phyloP scores from a whole-genome alignment of 2,888 invertebrate species.

The Ormyrus pomaceus region DNA sequence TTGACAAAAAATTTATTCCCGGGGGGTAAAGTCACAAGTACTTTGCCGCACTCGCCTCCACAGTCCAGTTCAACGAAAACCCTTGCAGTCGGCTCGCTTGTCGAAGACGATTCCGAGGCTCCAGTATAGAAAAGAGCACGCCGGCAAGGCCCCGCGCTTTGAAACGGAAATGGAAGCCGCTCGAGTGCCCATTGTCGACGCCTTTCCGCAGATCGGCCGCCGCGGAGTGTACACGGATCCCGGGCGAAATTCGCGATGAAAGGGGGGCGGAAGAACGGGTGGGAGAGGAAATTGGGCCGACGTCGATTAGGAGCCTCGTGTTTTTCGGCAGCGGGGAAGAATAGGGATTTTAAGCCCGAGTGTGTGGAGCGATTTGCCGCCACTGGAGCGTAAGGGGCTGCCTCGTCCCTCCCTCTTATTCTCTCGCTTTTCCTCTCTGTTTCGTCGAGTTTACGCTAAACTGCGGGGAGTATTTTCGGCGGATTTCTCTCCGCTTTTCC shows the following conservation, averaged over 20 bases:
- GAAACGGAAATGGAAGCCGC: constrained; percentile 55
- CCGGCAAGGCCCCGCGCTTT: constrained; percentile 18
- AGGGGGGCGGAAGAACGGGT: not conserved
- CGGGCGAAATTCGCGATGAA: constrained; percentile 1
- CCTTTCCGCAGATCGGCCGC: constrained; percentile 46
- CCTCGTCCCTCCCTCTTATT: constrained; percentile 21
- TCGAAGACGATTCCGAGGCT: too few species aligned
- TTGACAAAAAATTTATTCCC: too few species aligned
- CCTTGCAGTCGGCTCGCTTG: too few species aligned
- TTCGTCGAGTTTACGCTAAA: constrained; percentile 30
- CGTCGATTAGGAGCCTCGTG: constrained; percentile 43
- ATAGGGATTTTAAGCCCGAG: constrained; percentile 14
- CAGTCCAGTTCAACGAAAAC: too few species aligned
- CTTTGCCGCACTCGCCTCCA: too few species aligned
- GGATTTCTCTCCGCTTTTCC: constrained; percentile 17
- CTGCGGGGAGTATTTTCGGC: constrained; percentile 11
- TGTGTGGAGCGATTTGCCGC: constrained; percentile 23
- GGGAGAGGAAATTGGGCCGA: constrained; percentile 42
- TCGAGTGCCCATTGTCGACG: constrained; percentile 51
- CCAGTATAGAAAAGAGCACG: not conserved
- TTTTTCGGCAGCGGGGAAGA: constrained; percentile 7
- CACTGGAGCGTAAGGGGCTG: constrained; percentile 25
- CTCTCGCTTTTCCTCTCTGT: not conserved
- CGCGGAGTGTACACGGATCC: not conserved
- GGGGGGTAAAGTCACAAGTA: too few species aligned